These are phyloP conservation scores for Spodoptera picta DNA, from an alignment of 2,888 invertebrate genomes.

Conservation along the genomic window DNA sequence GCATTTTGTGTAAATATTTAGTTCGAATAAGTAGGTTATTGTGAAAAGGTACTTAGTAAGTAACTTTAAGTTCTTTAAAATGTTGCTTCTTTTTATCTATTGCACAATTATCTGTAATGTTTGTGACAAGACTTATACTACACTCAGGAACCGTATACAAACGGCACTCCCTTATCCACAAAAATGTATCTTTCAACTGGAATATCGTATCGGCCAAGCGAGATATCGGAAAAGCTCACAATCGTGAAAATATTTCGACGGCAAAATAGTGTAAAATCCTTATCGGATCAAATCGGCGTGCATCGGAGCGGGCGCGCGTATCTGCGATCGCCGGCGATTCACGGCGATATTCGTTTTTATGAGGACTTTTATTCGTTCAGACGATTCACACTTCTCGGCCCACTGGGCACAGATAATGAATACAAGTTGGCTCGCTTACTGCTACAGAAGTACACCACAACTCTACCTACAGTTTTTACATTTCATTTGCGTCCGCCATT, in stretches of 20 bases:
- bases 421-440: conserved; percentile 46
- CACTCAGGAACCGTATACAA: conserved; percentile 22
- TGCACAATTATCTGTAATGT: too few species aligned
- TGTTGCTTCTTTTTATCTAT: too few species aligned
- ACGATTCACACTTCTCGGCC: conserved; percentile 54
- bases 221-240: conserved; percentile 49
- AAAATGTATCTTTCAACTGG: conserved; percentile 35
- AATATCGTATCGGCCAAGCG: conserved; percentile 44
- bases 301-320: conserved; percentile 47
- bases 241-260: conserved; percentile 52
- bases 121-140: not conserved
- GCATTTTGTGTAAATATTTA: not conserved
- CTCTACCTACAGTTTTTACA: conserved; percentile 43
- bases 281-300: conserved; percentile 59
- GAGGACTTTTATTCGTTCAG: conserved; percentile 55
- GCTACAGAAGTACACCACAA: conserved; percentile 15
- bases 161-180: conserved; percentile 28
- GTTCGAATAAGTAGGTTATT: too few species aligned
- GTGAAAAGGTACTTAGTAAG: not conserved
- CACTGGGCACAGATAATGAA: conserved; percentile 56
- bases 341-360: conserved; percentile 56
- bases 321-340: conserved; percentile 51
- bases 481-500: conserved; percentile 26
- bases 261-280: conserved; percentile 63
- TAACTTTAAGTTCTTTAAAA: too few species aligned